These are phyloP conservation scores for Drosophila azteca DNA, from an alignment of 1,140 invertebrate genomes.

Conservation along the genomic window DNA sequence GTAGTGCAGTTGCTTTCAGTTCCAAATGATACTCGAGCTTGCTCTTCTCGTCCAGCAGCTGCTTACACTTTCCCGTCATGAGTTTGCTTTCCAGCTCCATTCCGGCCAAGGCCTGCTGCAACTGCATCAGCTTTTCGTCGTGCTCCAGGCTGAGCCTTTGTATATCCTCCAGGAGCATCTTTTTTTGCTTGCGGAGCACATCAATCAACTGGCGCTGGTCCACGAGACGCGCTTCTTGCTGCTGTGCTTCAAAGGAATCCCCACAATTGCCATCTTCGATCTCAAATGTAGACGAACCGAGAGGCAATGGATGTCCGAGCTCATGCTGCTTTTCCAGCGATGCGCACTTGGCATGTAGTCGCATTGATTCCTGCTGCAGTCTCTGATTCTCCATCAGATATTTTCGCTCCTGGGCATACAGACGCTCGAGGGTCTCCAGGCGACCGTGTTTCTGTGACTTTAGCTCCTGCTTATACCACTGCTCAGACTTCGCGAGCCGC, in stretches of 20 bases:
- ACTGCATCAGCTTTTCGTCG: conserved; percentile 60
- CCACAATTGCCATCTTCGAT: background rate
- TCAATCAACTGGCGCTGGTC: conserved; percentile 71
- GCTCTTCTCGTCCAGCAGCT: conserved; percentile 60
- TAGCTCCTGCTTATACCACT: conserved; percentile 79
- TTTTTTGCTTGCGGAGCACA: conserved; percentile 75
- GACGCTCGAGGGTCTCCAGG: conserved; percentile 70
- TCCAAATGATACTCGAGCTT: conserved; percentile 58
- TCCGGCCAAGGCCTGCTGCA: conserved; percentile 58
- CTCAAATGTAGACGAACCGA: background rate
- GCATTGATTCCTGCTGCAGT: conserved; percentile 68
- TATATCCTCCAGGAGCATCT: conserved; percentile 63
- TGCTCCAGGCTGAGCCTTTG: conserved; percentile 62
- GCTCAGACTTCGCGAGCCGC: conserved; percentile 73
- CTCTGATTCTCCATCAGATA: conserved; percentile 76
- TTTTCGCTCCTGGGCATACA: conserved; percentile 76
- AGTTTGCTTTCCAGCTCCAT: conserved; percentile 75
- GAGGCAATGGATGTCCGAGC: background rate
- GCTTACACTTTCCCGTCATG: conserved; percentile 66
- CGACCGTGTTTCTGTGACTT: conserved; percentile 67
- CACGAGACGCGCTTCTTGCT: conserved; percentile 58
- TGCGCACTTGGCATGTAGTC: conserved; percentile 56
- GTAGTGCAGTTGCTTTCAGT: conserved; percentile 37
- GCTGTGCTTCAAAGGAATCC: conserved; percentile 59
- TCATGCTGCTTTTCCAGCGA: conserved; percentile 53